These are phyloP conservation scores for Trichopoda pennipes DNA, from an alignment of 2,888 invertebrate species.

Conservation along the genomic window DNA sequence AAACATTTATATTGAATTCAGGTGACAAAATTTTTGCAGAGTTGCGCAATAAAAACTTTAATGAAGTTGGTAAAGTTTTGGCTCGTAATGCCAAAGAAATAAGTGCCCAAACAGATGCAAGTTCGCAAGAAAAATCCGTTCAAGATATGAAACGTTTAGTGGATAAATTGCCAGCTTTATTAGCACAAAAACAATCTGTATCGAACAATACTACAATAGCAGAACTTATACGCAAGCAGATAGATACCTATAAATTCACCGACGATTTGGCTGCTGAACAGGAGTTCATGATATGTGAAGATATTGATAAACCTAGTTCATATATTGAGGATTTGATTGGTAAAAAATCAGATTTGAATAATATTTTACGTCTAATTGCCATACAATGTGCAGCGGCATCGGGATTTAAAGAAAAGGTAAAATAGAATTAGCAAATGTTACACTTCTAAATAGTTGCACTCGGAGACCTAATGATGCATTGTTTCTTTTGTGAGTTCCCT, in stretches of 20 bases:
- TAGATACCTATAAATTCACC: slow-evolving; percentile 88
- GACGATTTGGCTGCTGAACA: slow-evolving; percentile 92
- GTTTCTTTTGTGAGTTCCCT: no score
- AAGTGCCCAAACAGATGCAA: slow-evolving; percentile 91
- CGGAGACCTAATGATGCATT: no score
- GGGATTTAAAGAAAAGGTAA: slow-evolving; percentile 93
- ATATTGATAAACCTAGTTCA: slow-evolving; percentile 92
- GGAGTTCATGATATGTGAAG: slow-evolving; percentile 94
- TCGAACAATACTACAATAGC: slow-evolving; percentile 95
- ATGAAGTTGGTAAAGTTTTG: slow-evolving; percentile 91
- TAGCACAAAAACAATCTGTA: slow-evolving; percentile 92
- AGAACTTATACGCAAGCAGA: slow-evolving; percentile 93
- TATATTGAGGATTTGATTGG: slow-evolving; percentile 97
- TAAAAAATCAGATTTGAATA: slow-evolving; percentile 89
- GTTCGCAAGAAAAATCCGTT: slow-evolving; percentile 93
- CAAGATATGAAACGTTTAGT: slow-evolving; percentile 97
- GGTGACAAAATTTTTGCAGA: slow-evolving; percentile 93
- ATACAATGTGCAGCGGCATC: slow-evolving; percentile 96
- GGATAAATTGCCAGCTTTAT: slow-evolving; percentile 91
- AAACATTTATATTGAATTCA: slow-evolving; percentile 91
- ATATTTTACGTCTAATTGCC: slow-evolving; percentile 93
- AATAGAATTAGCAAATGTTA: no score
- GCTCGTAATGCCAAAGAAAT: slow-evolving; percentile 93
- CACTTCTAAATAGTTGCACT: no score
- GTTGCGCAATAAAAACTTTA: slow-evolving; percentile 95